A percentile compares a stretch with the other conserved stretches of the same genome.
Evolutionary conservation across 2,888 invertebrate species (phyloP).

Genomic region (Lucinisca nassula): DNA sequence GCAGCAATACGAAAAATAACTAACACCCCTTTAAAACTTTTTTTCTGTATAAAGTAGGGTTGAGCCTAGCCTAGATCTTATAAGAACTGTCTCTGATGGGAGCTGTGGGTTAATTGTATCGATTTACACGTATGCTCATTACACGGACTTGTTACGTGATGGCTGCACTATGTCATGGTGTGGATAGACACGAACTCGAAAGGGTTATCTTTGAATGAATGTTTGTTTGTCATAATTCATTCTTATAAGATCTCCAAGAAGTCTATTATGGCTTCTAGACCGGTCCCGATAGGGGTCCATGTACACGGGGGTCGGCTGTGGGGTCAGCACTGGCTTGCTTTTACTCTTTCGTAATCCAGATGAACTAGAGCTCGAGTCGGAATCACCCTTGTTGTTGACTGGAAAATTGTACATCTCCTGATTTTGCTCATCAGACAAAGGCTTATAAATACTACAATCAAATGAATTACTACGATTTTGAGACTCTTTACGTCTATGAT

Average conservation of each 20-base stretch:
- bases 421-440: conserved; percentile 63
- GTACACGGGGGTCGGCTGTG: conserved; percentile 70
- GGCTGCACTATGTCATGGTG: background rate
- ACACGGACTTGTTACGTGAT: background rate
- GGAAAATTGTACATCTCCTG: conserved; percentile 75
- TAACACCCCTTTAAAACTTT: background rate
- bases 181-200: background rate
- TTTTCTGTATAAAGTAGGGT: background rate
- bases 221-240: conserved; percentile 77
- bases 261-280: conserved; percentile 69
- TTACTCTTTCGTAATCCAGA: conserved; percentile 26
- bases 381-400: conserved; percentile 47
- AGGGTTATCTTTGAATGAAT: conserved; percentile 57
- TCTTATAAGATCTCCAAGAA: conserved; percentile 73
- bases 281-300: conserved; percentile 73
- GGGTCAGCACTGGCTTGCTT: conserved; percentile 69
- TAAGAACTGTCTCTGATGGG: background rate
- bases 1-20: too few relatives aligned
- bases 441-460: conserved; percentile 63
- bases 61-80: background rate
- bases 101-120: background rate
- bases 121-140: background rate
- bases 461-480: conserved; percentile 61
- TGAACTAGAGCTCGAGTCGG: conserved; percentile 45
- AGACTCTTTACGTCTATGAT: conserved; percentile 28